Evolutionary conservation across 2,888 invertebrate species (phyloP).

Genomic region (Drosophila gaucha): DNA sequence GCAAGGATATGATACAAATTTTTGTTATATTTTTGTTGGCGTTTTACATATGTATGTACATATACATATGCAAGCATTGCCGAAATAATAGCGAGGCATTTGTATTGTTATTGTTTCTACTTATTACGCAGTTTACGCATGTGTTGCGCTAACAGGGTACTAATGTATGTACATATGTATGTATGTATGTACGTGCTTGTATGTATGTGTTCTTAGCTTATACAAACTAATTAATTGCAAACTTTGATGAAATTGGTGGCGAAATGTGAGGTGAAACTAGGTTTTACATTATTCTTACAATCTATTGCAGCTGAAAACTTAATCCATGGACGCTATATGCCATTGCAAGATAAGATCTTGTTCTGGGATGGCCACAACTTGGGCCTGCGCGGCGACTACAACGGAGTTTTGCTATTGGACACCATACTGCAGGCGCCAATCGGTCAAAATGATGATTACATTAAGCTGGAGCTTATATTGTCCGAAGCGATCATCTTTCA

Average conservation of each 20-base stretch:
- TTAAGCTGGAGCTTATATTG: constrained; percentile 93
- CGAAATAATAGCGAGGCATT: background rate
- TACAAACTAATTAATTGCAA: constrained; percentile 11
- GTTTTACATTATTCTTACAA: background rate
- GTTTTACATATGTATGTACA: background rate
- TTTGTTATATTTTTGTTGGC: background rate
- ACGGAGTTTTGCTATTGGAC: constrained; percentile 94
- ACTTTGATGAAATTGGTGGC: constrained; percentile 12
- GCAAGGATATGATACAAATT: constrained; percentile 14
- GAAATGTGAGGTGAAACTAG: background rate
- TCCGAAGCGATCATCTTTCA: constrained; percentile 95
- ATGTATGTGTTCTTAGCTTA: background rate
- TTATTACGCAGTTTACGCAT: constrained; percentile 50
- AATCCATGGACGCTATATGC: constrained; percentile 90
- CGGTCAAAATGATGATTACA: constrained; percentile 90
- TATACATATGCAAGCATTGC: background rate
- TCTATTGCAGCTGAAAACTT: constrained; percentile 85
- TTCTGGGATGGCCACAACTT: constrained; percentile 93
- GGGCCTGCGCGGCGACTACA: constrained; percentile 95
- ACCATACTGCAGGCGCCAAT: constrained; percentile 94
- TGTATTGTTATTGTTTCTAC: constrained; percentile 19
- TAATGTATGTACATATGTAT: background rate
- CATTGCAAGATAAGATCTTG: constrained; percentile 92
- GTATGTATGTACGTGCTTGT: background rate
- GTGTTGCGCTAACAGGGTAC: background rate